Evolutionary conservation across 2,113 vertebrate species (phyloP).

Genomic region (Melanostigma gelatinosum): DNA sequence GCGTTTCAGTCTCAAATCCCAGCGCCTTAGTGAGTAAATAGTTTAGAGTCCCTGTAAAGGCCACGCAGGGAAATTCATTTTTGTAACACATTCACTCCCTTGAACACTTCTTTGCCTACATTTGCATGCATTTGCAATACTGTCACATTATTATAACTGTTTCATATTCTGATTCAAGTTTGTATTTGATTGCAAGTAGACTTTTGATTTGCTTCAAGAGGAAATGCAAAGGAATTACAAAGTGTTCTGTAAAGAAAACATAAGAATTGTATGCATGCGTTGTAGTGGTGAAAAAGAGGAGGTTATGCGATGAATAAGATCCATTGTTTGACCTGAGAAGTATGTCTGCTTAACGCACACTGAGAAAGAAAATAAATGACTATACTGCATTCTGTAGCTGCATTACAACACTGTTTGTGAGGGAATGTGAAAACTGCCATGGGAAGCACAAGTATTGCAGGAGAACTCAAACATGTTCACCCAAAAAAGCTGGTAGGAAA

Average conservation of each 20-base stretch:
- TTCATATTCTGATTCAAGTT: not conserved
- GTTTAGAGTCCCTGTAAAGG: not conserved
- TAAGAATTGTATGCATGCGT: not conserved
- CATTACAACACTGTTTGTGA: not conserved
- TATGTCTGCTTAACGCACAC: not conserved
- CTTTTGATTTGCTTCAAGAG: not conserved
- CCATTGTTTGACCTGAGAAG: not conserved
- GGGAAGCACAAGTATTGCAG: not conserved
- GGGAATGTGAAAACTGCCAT: not conserved
- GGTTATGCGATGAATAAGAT: not conserved
- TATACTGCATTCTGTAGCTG: not conserved
- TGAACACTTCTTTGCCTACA: not conserved
- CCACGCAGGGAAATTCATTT: not conserved
- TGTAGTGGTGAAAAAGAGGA: not conserved
- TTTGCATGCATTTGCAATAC: constrained; percentile 14
- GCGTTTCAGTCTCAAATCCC: constrained; percentile 8
- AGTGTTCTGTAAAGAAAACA: not conserved
- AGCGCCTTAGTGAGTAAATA: not conserved
- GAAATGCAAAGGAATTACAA: not conserved
- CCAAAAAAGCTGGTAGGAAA: not conserved
- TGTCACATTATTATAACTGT: not conserved
- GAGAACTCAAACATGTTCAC: not conserved
- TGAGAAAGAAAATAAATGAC: not conserved
- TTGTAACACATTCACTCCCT: not conserved
- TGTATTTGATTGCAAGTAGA: not conserved